Percentiles rank a stretch among this genome's conserved stretches.
Evolutionary conservation across 2,113 vertebrate species (phyloP).

Genomic region (Chinchilla lanigera): DNA sequence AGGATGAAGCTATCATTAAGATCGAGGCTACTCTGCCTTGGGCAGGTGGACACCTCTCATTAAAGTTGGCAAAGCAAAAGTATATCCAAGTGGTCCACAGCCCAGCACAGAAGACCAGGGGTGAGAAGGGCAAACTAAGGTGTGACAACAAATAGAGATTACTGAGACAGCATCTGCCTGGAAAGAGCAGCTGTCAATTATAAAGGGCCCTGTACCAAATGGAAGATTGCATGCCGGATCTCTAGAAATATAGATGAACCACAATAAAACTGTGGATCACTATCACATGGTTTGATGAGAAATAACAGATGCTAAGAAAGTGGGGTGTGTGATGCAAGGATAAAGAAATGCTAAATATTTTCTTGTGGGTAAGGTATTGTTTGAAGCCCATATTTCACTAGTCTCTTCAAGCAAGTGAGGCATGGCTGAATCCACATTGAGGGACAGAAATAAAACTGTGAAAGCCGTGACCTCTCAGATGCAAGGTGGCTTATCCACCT

Average conservation of each 20-base stretch:
- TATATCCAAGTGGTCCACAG: slow-evolving; percentile 53
- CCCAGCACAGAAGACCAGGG: slow-evolving; percentile 64
- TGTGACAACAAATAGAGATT: slow-evolving; percentile 77
- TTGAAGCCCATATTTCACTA: slow-evolving; percentile 6
- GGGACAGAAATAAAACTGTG: background rate
- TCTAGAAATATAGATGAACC: slow-evolving; percentile 53
- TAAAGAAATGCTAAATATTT: background rate
- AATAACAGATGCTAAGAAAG: slow-evolving; percentile 57
- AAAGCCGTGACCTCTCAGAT: background rate
- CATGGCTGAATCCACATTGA: background rate
- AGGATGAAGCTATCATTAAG: slow-evolving; percentile 68
- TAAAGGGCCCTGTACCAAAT: slow-evolving; percentile 54
- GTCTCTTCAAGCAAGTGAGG: background rate
- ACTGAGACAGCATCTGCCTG: slow-evolving; percentile 70
- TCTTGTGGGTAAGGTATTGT: slow-evolving; percentile 10
- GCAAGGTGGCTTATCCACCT: background rate
- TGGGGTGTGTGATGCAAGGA: background rate
- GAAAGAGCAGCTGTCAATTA: slow-evolving; percentile 78
- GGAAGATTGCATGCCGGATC: slow-evolving; percentile 50
- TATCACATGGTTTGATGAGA: slow-evolving; percentile 25
- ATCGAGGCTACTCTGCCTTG: slow-evolving; percentile 64
- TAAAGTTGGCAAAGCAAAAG: slow-evolving; percentile 65
- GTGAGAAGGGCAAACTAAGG: slow-evolving; percentile 75
- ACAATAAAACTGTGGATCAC: slow-evolving; percentile 41
- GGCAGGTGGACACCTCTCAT: slow-evolving; percentile 71